Conservation (phyloP, 2,797 vertebrate species). For the Capromys pilorides region DNA sequence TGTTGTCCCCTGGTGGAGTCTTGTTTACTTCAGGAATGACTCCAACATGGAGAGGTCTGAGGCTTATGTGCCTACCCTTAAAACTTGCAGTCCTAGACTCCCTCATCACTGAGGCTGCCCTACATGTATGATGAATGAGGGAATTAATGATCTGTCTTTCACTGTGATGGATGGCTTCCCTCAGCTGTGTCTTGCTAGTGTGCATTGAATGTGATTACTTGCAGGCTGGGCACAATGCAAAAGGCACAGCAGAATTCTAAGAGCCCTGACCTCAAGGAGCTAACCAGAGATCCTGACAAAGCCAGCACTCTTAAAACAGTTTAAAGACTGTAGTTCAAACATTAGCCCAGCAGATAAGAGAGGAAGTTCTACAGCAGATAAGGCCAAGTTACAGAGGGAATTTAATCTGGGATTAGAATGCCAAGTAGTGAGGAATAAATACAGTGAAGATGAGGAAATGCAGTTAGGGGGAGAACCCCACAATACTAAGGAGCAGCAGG, state of each 20-base stretch:
- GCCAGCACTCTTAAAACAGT: background rate
- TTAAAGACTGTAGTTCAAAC: conserved; percentile 3
- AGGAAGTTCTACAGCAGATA: background rate
- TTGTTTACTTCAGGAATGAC: background rate
- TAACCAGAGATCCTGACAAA: background rate
- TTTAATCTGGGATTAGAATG: conserved; percentile 19
- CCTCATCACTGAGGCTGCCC: conserved; percentile 24
- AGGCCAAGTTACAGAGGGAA: conserved; percentile 13
- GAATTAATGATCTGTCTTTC: conserved; percentile 70
- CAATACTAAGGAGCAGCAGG: background rate
- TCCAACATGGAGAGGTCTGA: conserved; percentile 25
- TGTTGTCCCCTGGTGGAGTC: background rate
- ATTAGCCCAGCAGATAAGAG: background rate
- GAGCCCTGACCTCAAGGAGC: conserved; percentile 11
- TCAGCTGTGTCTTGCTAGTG: conserved; percentile 47
- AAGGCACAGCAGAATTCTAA: conserved; percentile 19
- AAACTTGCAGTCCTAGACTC: background rate
- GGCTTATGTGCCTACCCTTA: background rate
- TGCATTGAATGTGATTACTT: background rate
- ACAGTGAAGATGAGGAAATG: background rate
- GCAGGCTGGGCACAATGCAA: background rate
- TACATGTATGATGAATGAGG: conserved; percentile 55
- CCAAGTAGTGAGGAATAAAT: background rate
- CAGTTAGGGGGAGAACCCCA: background rate
- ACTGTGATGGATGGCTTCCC: conserved; percentile 52